Evolutionary conservation across 2,888 invertebrate species (phyloP).

Genomic region (Schrankia costaestrigalis): DNA sequence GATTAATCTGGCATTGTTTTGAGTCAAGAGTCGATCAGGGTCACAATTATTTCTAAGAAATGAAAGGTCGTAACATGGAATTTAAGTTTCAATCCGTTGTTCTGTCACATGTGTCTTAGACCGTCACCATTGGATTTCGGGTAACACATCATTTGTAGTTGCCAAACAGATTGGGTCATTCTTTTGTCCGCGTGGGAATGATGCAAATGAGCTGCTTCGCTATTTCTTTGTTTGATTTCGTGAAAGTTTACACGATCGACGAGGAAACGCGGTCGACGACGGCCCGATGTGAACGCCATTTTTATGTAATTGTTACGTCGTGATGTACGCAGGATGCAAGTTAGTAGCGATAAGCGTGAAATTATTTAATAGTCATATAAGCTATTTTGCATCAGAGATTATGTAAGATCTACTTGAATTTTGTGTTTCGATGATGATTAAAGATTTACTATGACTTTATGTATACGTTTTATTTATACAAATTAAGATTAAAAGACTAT

Average conservation of each 20-base stretch:
- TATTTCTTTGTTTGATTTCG: conserved; percentile 81
- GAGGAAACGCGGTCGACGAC: conserved; percentile 73
- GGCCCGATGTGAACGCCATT: conserved; percentile 76
- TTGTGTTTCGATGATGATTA: too few species aligned
- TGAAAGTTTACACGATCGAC: conserved; percentile 80
- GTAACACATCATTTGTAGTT: conserved; percentile 73
- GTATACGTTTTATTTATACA: too few species aligned
- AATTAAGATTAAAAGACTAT: too few species aligned
- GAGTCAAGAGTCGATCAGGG: conserved; percentile 29
- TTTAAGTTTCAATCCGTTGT: conserved; percentile 47
- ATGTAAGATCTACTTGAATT: neutral
- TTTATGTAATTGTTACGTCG: conserved; percentile 80
- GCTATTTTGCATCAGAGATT: neutral
- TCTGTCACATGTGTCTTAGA: conserved; percentile 46
- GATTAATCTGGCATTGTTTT: conserved; percentile 22
- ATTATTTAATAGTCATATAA: conserved; percentile 6
- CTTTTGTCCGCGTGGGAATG: conserved; percentile 79
- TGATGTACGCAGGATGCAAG: conserved; percentile 46
- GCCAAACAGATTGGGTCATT: conserved; percentile 78
- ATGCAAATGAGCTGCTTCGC: conserved; percentile 78
- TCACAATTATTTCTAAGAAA: conserved; percentile 45
- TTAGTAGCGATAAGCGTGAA: conserved; percentile 34
- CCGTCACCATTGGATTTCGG: conserved; percentile 73
- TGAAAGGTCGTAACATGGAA: conserved; percentile 45
- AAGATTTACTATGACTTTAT: too few species aligned